phyloP scores from a whole-genome alignment of 2,797 vertebrate species.

The Trachops cirrhosus region DNA sequence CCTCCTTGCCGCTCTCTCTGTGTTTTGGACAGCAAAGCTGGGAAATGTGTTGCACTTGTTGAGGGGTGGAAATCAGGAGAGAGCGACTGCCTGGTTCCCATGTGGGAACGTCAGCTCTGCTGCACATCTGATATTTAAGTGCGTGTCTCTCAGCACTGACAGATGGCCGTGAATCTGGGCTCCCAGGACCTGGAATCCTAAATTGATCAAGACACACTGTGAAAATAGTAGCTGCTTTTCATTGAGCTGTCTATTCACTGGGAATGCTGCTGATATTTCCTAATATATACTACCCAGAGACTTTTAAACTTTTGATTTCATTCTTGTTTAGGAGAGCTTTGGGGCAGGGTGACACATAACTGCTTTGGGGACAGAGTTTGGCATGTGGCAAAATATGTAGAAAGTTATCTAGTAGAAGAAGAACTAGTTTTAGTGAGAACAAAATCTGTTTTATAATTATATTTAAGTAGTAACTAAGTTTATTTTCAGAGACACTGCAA shows the following conservation, averaged over 20 bases:
- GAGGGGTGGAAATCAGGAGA: conserved; percentile 43
- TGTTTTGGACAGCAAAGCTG: conserved; percentile 40
- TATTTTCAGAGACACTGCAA: neutral
- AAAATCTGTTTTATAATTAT: conserved; percentile 56
- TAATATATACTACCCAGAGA: conserved; percentile 47
- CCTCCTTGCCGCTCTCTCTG: neutral
- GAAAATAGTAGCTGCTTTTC: conserved; percentile 69
- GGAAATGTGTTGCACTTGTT: neutral
- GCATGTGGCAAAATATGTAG: conserved; percentile 60
- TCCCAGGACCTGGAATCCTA: conserved; percentile 64
- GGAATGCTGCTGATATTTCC: conserved; percentile 42
- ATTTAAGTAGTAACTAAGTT: conserved; percentile 62
- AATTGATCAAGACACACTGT: conserved; percentile 74
- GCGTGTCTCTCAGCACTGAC: conserved; percentile 64
- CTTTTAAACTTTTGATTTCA: conserved; percentile 54
- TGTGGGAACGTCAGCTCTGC: conserved; percentile 23
- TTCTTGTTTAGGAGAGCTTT: conserved; percentile 29
- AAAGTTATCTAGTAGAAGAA: conserved; percentile 50
- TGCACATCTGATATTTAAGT: conserved; percentile 66
- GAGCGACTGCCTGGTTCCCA: conserved; percentile 40
- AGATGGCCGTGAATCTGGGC: conserved; percentile 71
- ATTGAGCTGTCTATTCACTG: conserved; percentile 29
- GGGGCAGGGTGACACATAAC: neutral
- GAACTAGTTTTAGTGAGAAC: conserved; percentile 36
- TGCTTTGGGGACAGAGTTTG: neutral